Conservation (phyloP, 2,888 invertebrate species). For the Amitus sp. region DNA sequence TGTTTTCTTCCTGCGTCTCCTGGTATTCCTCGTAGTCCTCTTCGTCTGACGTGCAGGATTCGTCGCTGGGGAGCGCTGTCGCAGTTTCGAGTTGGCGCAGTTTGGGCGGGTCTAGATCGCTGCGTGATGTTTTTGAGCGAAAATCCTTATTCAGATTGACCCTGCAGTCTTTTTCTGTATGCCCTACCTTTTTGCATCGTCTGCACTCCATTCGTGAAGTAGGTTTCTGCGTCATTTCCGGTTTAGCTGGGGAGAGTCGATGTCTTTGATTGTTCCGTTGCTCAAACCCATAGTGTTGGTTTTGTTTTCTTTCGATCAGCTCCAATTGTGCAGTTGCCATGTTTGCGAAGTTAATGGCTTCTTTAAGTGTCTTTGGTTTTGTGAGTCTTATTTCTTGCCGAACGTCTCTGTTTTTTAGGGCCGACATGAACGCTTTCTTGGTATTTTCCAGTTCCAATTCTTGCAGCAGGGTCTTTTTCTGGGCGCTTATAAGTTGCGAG, state of each 20-base stretch:
- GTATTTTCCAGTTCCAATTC: background rate
- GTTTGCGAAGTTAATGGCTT: background rate
- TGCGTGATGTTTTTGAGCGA: no score
- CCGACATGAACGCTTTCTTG: background rate
- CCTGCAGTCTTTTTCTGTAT: no score
- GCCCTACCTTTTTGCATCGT: no score
- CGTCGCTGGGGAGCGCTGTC: background rate
- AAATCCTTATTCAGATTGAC: no score
- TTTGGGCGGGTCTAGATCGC: no score
- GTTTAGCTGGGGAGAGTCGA: background rate
- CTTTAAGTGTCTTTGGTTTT: background rate
- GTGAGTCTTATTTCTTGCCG: background rate
- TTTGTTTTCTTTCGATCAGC: background rate
- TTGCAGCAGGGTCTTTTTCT: background rate
- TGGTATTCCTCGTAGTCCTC: background rate
- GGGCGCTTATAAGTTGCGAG: background rate
- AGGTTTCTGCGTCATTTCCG: background rate
- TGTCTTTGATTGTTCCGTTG: background rate
- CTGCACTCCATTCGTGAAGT: no score
- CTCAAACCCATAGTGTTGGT: background rate
- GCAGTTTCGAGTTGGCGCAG: background rate
- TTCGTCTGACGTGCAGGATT: background rate
- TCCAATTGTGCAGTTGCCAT: background rate
- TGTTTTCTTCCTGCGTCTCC: no score
- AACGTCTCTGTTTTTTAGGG: background rate